Percentiles rank a stretch among this genome's conserved stretches.
Evolutionary conservation across 2,113 vertebrate genomes (phyloP).

Genomic region (Cercopithecus mona): DNA sequence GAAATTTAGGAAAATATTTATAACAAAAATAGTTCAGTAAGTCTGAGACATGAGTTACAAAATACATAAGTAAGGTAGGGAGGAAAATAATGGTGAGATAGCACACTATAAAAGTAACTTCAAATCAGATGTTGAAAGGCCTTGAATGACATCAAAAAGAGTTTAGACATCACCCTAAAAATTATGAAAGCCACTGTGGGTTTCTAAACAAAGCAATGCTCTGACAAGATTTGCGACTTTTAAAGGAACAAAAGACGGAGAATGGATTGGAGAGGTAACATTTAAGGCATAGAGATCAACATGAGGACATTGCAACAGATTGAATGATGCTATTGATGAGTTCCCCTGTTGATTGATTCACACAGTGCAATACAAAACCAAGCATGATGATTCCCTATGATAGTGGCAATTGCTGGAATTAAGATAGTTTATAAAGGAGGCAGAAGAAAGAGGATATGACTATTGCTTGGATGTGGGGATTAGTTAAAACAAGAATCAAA

Average conservation of each 20-base stretch:
- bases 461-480: neutral
- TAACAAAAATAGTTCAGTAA: slow-evolving; percentile 1
- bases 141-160: neutral
- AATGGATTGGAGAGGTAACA: neutral
- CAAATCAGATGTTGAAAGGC: neutral
- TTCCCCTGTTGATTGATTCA: neutral
- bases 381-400: neutral
- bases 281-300: neutral
- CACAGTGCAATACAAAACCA: neutral
- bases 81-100: neutral
- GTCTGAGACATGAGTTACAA: neutral
- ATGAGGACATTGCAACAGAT: neutral
- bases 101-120: neutral
- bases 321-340: neutral
- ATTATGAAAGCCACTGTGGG: neutral
- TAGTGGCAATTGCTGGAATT: neutral
- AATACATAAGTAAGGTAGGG: neutral
- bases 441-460: neutral
- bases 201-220: neutral
- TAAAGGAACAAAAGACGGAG: neutral
- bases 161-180: neutral
- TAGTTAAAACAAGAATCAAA: neutral
- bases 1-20: neutral
- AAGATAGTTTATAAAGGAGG: neutral
- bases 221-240: neutral